Evolutionary conservation across 1,140 invertebrate genomes (phyloP).

Genomic region (Drosophila ananassae): DNA sequence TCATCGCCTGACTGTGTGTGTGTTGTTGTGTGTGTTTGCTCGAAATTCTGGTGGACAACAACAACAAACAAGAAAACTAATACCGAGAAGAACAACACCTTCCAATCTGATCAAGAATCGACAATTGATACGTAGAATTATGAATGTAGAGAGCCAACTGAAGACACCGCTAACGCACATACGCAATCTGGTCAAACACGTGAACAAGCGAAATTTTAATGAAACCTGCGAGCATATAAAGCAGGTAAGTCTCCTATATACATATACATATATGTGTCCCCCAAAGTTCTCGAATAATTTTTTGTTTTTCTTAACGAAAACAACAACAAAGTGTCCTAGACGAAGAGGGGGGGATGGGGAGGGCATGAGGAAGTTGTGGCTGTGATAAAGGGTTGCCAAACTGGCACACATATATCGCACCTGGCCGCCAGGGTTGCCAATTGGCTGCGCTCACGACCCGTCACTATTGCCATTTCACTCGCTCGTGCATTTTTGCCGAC

Average conservation of each 20-base stretch:
- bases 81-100: slow-evolving; percentile 27
- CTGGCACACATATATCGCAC: slow-evolving; percentile 48
- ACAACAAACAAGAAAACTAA: slow-evolving; percentile 33
- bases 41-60: slow-evolving; percentile 42
- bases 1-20: slow-evolving; percentile 9
- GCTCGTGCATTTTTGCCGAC: slow-evolving; percentile 77
- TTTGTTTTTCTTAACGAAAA: slow-evolving; percentile 50
- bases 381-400: slow-evolving; percentile 54
- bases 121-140: slow-evolving; percentile 89
- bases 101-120: slow-evolving; percentile 41
- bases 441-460: slow-evolving; percentile 87
- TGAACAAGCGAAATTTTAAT: slow-evolving; percentile 97
- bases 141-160: slow-evolving; percentile 97
- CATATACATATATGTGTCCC: neutral
- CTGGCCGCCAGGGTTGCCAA: slow-evolving; percentile 60
- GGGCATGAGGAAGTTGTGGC: neutral
- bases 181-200: slow-evolving; percentile 97
- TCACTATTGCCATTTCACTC: slow-evolving; percentile 69
- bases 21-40: slow-evolving; percentile 25
- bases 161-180: slow-evolving; percentile 99
- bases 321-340: slow-evolving; percentile 25
- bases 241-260: slow-evolving; percentile 83
- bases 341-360: neutral
- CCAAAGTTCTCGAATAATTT: slow-evolving; percentile 11
- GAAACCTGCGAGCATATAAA: slow-evolving; percentile 87